Evolutionary conservation across 2,888 invertebrate genomes (phyloP), one percentile per base, ranked within the genome.

Genomic region (Caprella mutica): DNA sequence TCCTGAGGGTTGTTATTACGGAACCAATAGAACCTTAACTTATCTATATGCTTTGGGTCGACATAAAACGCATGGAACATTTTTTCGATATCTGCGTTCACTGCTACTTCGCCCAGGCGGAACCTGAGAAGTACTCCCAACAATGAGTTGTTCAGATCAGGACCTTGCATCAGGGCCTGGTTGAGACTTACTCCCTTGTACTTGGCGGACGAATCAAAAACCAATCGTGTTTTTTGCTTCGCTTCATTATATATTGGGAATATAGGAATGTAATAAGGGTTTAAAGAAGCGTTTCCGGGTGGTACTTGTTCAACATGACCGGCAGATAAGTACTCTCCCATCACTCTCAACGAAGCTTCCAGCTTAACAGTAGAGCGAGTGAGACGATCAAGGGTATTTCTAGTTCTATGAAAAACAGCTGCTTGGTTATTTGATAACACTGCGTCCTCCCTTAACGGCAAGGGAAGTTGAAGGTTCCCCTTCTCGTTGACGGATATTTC

Each of bases 141-240:
- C 17, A 48, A 21, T 6, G 14, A 27, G 24, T 48, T 48, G 50
- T 48, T 48, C n/a, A 27, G 50, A 29, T 48, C 50, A 2, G 50
- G 50, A 21, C 50, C 50, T 26, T 19, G 50, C 5, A 48, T 19
- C 19, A 48, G 27, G 5, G 9, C 24, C 3, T 12, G n/a, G n/a
- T 48, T 48, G 14, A 48, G 24, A n/a, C 50, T 48, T 2, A 26
- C 14, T 4, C 50, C 50, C 3, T 26, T 12, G 26, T 27, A 48
- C 5, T 14, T 30, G 2, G 50, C 50, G 17, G 50, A 19, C n/a
- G 27, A 27, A n/a, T 48, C 50, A 19, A 27, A 48, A 5, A 48
- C 50, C 6, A 48, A 21, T 6, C 50, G 2, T 5, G 29, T 29
- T 9, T 48, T 48, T 44, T 23, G 19, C 44, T 44, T 44, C 8